phyloP scores from a whole-genome alignment of 92 coral and sea anemone species.

The Porites rus region DNA sequence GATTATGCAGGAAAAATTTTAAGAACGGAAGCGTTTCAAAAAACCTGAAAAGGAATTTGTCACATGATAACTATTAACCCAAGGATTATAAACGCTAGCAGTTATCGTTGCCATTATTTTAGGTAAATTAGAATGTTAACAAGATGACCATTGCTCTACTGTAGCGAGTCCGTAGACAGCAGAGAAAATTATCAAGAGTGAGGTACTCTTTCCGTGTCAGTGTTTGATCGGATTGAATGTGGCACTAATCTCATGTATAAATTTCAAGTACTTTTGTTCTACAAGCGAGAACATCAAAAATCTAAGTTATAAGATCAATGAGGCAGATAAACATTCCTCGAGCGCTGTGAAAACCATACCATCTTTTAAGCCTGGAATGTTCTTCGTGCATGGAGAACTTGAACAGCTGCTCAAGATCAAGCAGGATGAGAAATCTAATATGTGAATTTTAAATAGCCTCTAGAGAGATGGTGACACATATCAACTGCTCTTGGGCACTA shows the following conservation, averaged over 20 bases:
- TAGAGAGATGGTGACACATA: neutral
- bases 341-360: slow-evolving; percentile 25
- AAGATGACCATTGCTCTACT: neutral
- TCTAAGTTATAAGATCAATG: slow-evolving; percentile 35
- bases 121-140: neutral
- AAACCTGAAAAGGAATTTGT: slow-evolving; percentile 26
- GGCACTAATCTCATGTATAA: neutral
- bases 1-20: slow-evolving; percentile 27
- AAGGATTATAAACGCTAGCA: neutral
- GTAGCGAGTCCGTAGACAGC: neutral
- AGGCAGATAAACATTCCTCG: slow-evolving; percentile 38
- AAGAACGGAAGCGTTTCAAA: neutral
- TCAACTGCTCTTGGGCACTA: neutral
- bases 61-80: neutral
- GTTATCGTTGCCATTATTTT: neutral
- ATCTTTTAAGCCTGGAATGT: slow-evolving; percentile 24
- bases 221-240: neutral
- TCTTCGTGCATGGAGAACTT: neutral
- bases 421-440: slow-evolving; percentile 3
- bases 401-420: slow-evolving; percentile 23
- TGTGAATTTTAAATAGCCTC: neutral
- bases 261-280: slow-evolving; percentile 7
- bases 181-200: neutral
- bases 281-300: slow-evolving; percentile 27
- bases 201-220: neutral